phyloP scores from a whole-genome alignment of 1,140 invertebrate species.

The Zelostemma sp. region DNA sequence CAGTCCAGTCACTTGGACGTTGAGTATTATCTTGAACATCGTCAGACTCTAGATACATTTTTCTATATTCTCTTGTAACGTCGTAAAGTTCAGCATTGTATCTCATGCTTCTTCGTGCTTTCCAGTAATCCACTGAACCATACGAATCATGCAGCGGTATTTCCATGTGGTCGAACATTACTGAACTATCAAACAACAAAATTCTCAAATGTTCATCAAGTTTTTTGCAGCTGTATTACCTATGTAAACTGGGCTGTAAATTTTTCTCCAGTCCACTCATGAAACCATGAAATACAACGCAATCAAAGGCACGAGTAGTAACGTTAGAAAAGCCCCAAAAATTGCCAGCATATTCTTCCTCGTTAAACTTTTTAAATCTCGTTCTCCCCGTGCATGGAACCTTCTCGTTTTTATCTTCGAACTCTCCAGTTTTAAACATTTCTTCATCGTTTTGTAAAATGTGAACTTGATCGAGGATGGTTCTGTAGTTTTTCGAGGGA shows the following conservation, averaged over 20 bases:
- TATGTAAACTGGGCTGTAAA: conserved; percentile 60
- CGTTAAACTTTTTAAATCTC: conserved; percentile 67
- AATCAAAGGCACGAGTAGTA: conserved; percentile 76
- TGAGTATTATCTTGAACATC: conserved; percentile 75
- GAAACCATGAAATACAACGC: conserved; percentile 88
- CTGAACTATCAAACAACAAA: conserved; percentile 67
- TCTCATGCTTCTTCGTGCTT: conserved; percentile 89
- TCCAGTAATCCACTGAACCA: conserved; percentile 88
- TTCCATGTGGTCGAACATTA: conserved; percentile 90
- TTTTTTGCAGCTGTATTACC: conserved; percentile 43
- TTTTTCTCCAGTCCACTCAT: conserved; percentile 74
- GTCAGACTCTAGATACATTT: conserved; percentile 77
- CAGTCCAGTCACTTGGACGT: conserved; percentile 73
- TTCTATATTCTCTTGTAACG: conserved; percentile 81
- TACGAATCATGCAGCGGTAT: conserved; percentile 89
- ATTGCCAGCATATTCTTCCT: conserved; percentile 61
- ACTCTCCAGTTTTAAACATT: conserved; percentile 85
- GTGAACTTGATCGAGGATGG: conserved; percentile 81
- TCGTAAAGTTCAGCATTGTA: conserved; percentile 80
- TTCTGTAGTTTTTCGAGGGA: conserved; percentile 58
- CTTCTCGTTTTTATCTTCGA: conserved; percentile 85
- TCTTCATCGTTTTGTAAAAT: conserved; percentile 89
- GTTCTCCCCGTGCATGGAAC: conserved; percentile 68
- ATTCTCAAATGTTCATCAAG: conserved; percentile 7
- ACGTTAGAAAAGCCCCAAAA: conserved; percentile 79